phyloP scores from a whole-genome alignment of 2,113 vertebrate species.

The Galemys pyrenaicus region DNA sequence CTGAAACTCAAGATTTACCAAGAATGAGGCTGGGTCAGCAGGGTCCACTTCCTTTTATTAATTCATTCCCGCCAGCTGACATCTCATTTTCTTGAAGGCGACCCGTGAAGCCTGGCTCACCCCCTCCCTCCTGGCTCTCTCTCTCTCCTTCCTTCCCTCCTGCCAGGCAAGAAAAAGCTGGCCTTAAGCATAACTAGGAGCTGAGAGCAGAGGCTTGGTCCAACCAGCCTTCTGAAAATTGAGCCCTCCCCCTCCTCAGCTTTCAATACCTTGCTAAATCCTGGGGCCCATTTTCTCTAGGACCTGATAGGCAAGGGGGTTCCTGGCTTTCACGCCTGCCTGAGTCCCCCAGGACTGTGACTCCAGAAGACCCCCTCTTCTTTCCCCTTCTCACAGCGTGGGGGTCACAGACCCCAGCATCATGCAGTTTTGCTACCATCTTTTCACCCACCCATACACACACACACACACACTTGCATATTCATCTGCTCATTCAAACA shows the following conservation, averaged over 20 bases:
- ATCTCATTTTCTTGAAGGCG: constrained; percentile 68
- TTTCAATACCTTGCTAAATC: not conserved
- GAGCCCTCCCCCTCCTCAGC: not conserved
- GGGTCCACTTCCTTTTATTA: constrained; percentile 61
- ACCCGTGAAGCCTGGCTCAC: not conserved
- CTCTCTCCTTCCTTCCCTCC: not conserved
- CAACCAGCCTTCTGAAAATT: not conserved
- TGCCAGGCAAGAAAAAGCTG: not conserved
- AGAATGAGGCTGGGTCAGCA: constrained; percentile 13
- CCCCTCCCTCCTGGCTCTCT: not conserved
- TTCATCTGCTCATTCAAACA: not conserved
- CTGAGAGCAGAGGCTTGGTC: not conserved
- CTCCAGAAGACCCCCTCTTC: not conserved
- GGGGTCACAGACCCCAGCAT: not conserved
- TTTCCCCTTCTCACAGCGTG: not conserved
- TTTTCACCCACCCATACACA: not conserved
- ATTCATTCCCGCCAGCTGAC: constrained; percentile 51
- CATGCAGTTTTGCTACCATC: too few relatives aligned
- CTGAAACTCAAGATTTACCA: not conserved
- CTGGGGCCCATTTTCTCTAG: not conserved
- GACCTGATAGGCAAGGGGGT: not conserved
- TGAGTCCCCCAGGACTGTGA: not conserved
- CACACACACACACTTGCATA: not conserved
- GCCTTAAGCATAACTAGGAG: constrained; percentile 20
- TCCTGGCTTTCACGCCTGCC: not conserved